phyloP scores from a whole-genome alignment of 2,113 vertebrate species.

The Hippocampus comes region DNA sequence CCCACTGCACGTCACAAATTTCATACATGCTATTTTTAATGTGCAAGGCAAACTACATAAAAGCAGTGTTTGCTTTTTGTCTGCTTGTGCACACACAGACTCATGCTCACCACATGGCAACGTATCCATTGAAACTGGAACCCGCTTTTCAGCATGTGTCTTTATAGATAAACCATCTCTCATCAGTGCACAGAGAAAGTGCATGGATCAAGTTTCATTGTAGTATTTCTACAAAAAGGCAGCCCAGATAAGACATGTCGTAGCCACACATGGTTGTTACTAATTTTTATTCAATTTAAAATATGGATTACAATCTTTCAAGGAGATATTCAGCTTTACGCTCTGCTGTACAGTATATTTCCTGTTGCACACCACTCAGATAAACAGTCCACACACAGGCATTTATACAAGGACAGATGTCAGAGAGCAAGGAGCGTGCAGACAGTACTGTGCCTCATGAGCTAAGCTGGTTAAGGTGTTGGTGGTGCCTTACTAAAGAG shows the following conservation, averaged over 20 bases:
- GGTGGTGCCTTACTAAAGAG: not conserved
- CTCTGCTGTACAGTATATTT: not conserved
- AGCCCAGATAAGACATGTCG: not conserved
- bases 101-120: conserved; percentile 2
- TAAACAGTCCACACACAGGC: not conserved
- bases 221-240: conserved; percentile 13
- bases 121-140: conserved; percentile 43
- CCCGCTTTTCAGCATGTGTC: conserved; percentile 33
- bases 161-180: conserved; percentile 9
- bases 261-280: not conserved
- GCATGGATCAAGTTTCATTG: conserved; percentile 43
- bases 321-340: not conserved
- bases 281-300: not conserved
- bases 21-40: not conserved
- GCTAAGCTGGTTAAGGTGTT: not conserved
- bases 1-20: not conserved
- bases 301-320: not conserved
- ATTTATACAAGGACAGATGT: not conserved
- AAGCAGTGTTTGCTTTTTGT: conserved; percentile 3
- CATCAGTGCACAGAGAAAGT: conserved; percentile 12
- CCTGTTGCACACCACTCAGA: not conserved
- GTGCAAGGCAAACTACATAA: not conserved
- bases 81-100: conserved; percentile 8
- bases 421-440: not conserved
- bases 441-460: not conserved